These are phyloP conservation scores for Kuschelorhynchus macadamiae DNA, from an alignment of 2,888 invertebrate species.

Conservation along the genomic window DNA sequence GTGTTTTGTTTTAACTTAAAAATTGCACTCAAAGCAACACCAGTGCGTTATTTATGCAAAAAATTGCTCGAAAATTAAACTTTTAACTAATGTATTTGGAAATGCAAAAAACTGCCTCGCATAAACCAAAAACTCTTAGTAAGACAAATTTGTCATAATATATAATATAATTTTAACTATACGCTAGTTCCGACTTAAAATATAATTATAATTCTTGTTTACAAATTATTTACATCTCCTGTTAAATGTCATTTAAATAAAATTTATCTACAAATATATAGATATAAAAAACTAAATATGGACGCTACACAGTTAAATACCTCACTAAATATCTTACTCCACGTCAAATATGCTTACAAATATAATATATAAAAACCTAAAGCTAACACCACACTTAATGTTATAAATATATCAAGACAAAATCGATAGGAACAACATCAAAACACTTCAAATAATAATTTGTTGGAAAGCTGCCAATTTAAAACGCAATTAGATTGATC, in stretches of 20 bases:
- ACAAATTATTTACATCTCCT: constrained; percentile 57
- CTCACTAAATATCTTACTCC: constrained; percentile 32
- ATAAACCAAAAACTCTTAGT: constrained; percentile 33
- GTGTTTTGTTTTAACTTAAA: constrained; percentile 18
- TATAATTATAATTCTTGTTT: constrained; percentile 50
- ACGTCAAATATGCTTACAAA: not conserved
- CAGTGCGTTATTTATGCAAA: constrained; percentile 42
- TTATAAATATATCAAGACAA: not conserved
- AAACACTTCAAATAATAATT: constrained; percentile 22
- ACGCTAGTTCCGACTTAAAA: constrained; percentile 52
- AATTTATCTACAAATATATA: constrained; percentile 55
- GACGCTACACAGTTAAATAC: constrained; percentile 55
- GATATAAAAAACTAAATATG: constrained; percentile 57
- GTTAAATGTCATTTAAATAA: constrained; percentile 51
- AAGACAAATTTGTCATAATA: constrained; percentile 44
- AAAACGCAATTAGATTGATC: no score
- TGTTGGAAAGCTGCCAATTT: not conserved
- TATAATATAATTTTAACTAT: constrained; percentile 40
- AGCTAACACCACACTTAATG: constrained; percentile 21
- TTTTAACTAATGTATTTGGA: constrained; percentile 51
- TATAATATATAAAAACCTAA: constrained; percentile 18
- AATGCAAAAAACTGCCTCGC: constrained; percentile 58
- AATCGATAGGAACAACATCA: not conserved
- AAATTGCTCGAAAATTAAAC: constrained; percentile 52
- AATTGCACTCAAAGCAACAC: constrained; percentile 53